Evolutionary conservation across 2,797 vertebrate species (phyloP).

Genomic region (Ibycter americanus): DNA sequence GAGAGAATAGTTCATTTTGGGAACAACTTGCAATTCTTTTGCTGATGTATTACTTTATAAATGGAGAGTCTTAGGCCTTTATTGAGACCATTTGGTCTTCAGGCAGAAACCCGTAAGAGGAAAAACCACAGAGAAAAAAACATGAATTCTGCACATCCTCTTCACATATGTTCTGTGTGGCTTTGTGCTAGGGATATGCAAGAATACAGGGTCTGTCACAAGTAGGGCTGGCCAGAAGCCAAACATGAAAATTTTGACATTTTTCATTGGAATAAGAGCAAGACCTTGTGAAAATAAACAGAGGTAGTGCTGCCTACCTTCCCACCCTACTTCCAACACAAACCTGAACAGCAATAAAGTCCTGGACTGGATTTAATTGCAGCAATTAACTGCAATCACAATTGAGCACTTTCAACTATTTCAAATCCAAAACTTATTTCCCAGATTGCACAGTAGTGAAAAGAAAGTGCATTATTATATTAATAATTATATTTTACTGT

Average conservation of each 20-base stretch:
- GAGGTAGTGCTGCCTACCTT: neutral
- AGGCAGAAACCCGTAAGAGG: neutral
- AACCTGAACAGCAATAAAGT: neutral
- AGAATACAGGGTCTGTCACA: neutral
- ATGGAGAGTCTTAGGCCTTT: neutral
- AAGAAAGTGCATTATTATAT: neutral
- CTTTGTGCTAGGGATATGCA: neutral
- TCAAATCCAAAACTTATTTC: neutral
- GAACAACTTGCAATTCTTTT: conserved; percentile 32
- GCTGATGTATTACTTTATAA: conserved; percentile 24
- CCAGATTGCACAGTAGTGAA: neutral
- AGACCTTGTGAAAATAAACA: neutral
- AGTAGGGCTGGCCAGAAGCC: neutral
- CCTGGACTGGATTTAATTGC: neutral
- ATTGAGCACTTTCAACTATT: neutral
- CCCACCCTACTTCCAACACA: neutral
- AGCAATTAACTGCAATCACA: neutral
- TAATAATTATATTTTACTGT: neutral
- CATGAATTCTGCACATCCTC: neutral
- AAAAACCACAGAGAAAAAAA: neutral
- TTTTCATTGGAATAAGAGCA: neutral
- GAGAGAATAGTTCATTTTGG: conserved; percentile 14
- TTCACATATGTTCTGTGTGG: neutral
- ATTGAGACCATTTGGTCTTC: conserved; percentile 21
- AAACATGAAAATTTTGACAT: neutral